Evolutionary conservation across 2,888 invertebrate species (phyloP), one percentile per base, ranked within the genome.

Genomic region (Plagodis dolabraria): DNA sequence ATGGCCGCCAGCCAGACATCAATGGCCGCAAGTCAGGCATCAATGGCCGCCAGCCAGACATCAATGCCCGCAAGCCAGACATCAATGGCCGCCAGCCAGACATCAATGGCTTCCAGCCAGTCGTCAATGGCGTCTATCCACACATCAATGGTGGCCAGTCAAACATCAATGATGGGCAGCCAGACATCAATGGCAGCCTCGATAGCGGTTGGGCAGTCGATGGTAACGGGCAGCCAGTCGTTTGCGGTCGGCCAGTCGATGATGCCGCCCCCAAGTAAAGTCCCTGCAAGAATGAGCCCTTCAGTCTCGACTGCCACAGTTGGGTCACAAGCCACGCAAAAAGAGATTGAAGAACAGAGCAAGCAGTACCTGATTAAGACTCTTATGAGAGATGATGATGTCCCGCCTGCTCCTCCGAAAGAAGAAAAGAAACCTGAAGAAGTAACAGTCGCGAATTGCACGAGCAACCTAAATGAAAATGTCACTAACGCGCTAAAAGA

Each of bases 281-380:
- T 88, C 33, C 90, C 90, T 0, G 63, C 82, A 22, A 68, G 90
- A 53, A 79, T 86, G 8, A 74, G 76, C 4, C 72, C 79, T 0
- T 83, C 88, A 0, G 89, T 87, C 0, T 71, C 86, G 68, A 88
- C 93, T 52, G 82, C 93, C 67, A 85, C 92, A 57, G 93, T 92
- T 10, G 91, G 87, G 61, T 89, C 89, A 0, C 78, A 94, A 83
- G 85, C 89, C 74, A 74, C 94, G 71, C 74, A 95, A 78, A 83
- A 94, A 78, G 94, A 94, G 53, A 94, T 94, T 48, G 93, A 94
- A 61, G 95, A 95, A 61, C 95, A 95, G 77, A 95, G 94, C 83
- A 94, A 95, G 75, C 96, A 96, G 89, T 97, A 96, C 93, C 95
- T 98, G 47, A 97, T 98, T 72, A 98, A 98, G 92, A 98, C 98